phyloP scores from a whole-genome alignment of 2,888 invertebrate species.

The Hirtodrosophila cameraria region DNA sequence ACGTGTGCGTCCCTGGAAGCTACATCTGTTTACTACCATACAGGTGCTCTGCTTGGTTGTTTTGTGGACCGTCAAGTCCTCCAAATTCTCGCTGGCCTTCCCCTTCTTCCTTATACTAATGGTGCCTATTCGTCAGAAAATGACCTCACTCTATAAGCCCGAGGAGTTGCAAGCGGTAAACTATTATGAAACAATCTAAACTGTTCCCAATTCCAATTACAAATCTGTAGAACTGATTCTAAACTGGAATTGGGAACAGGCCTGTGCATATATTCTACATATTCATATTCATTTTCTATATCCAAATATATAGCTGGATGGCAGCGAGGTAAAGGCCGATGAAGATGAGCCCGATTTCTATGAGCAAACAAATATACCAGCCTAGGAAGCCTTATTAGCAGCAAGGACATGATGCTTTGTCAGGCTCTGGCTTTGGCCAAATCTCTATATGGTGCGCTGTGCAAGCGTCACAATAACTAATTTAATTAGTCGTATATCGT shows the following conservation, averaged over 20 bases:
- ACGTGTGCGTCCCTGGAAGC: conserved; percentile 94
- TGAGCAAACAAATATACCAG: conserved; percentile 93
- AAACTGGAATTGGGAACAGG: no score
- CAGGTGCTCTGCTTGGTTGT: conserved; percentile 91
- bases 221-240: no score
- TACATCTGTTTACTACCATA: conserved; percentile 95
- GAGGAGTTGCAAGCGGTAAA: conserved; percentile 93
- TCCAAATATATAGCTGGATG: conserved; percentile 91
- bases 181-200: no score
- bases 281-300: conserved; percentile 24
- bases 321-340: conserved; percentile 91
- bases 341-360: conserved; percentile 98
- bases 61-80: conserved; percentile 95
- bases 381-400: conserved; percentile 85
- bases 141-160: conserved; percentile 90
- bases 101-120: conserved; percentile 97
- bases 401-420: neutral
- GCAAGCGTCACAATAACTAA: conserved; percentile 16
- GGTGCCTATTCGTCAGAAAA: conserved; percentile 92
- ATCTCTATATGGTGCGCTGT: neutral
- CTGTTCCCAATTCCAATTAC: no score
- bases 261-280: neutral
- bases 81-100: conserved; percentile 93
- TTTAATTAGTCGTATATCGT: conserved; percentile 53
- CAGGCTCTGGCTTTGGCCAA: conserved; percentile 37